Percentiles rank a stretch among this genome's conserved stretches.
These are phyloP conservation scores for cat (Felis catus) DNA, from an alignment of 2,113 vertebrate species.

Conservation along the genomic window DNA sequence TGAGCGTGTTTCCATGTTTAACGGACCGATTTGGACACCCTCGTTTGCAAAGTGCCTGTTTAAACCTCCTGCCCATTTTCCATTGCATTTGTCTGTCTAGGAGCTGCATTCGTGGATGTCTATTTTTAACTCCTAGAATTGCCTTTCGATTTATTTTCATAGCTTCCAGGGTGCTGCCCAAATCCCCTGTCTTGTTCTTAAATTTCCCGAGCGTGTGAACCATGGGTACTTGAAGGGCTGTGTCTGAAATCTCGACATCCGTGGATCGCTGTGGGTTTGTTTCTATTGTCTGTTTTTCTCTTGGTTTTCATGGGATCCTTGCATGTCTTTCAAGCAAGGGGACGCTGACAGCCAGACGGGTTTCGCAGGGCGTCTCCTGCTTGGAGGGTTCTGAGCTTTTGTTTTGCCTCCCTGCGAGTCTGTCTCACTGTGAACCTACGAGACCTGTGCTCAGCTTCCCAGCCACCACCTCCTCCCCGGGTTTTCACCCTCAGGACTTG, in stretches of 20 bases:
- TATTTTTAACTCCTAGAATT: background rate
- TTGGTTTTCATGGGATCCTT: background rate
- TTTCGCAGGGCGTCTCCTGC: accelerated
- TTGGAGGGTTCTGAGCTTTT: background rate
- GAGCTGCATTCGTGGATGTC: background rate
- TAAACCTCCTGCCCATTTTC: background rate
- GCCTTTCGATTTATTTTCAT: background rate
- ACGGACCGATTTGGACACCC: background rate
- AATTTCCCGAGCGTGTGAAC: background rate
- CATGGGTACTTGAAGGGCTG: background rate
- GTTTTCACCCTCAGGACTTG: background rate
- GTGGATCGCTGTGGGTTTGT: background rate
- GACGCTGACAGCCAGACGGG: accelerated
- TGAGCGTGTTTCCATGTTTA: background rate
- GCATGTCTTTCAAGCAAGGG: background rate
- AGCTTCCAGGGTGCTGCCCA: background rate
- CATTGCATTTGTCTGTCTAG: background rate
- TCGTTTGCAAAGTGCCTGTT: background rate
- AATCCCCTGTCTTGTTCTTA: background rate
- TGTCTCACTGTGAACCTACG: accelerated
- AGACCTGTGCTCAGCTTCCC: background rate
- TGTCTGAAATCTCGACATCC: background rate
- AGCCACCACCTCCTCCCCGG: accelerated
- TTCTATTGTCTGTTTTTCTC: background rate
- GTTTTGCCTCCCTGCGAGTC: background rate